Base-by-base conservation (phyloP, 2,888 invertebrate genomes). In the Catocala sponsa region DNA sequence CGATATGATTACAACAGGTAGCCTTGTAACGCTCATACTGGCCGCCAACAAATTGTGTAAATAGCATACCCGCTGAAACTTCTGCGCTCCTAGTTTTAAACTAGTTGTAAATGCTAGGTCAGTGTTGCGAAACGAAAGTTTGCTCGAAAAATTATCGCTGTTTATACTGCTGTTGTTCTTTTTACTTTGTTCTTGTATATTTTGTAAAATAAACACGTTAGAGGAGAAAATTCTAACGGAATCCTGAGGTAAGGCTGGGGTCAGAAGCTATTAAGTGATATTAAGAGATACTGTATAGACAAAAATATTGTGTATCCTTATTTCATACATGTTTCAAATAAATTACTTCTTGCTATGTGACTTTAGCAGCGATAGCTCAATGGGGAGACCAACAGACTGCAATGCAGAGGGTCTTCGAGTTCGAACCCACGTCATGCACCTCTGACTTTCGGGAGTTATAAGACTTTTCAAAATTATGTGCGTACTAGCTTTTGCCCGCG, bases 41-140 rank as follows among this genome's bases (percentile, higher is more conserved):
- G 59, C 53, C 68, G 59, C 61, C 64, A 54, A 64, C 65, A 64
- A 74, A 79, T 76, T 78, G 74, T 79, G 80, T 80, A 76, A 80
- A 80, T 76, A 75, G 78, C 66, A 63, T 69, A 64, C 70, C 68
- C 71, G 71, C 68, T 70, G 68, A 62, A 79, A 81, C 68, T 79
- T 79, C 67, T 57, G 53, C 49, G 53, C 57, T 57, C 49, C 62
- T 62, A 70, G 78, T 79, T 76, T 25, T 68, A 74, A 81, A 78
- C 81, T 74, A 76, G 79, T 78, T 80, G 70, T 70, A 69, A 80
- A 76, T 78, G 76, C 66, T 73, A 62, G 70, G 69, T 75, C 63
- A 67, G 67, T 62, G 71, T 65, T 67, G 69, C 70, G 60, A 69
- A 70, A 70, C 65, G 58, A 70, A 69, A 77, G 72, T 77, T 78